phyloP scores from a whole-genome alignment of 2,113 vertebrate genomes.

The Herpetotheres cachinnans region DNA sequence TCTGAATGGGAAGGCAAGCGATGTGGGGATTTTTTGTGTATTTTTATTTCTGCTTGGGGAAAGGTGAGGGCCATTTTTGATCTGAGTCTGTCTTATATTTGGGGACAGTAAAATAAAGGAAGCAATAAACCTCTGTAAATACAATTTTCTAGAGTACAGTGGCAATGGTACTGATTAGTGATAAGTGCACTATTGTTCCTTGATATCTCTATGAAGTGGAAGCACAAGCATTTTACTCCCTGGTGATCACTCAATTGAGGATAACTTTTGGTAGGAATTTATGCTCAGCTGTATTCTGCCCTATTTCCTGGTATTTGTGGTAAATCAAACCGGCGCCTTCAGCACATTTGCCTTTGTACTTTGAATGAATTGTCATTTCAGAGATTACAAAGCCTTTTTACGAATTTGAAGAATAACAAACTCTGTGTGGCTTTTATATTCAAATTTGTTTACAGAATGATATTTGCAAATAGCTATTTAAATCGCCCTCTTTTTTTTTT shows the following conservation, averaged over 20 bases:
- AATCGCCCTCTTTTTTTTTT: slow-evolving; percentile 17
- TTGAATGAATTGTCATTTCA: slow-evolving; percentile 36
- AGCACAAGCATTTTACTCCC: slow-evolving; percentile 28
- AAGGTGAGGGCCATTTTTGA: neutral
- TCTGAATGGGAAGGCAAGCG: neutral
- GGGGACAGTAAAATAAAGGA: neutral
- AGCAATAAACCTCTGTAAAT: neutral
- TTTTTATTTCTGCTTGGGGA: neutral
- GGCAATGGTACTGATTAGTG: neutral
- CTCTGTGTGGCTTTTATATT: slow-evolving; percentile 62
- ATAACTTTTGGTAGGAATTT: slow-evolving; percentile 21
- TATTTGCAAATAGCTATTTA: slow-evolving; percentile 60
- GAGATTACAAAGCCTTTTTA: slow-evolving; percentile 41
- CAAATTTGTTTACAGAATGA: slow-evolving; percentile 62
- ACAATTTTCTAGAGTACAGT: neutral
- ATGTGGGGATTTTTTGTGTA: neutral
- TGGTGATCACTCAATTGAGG: slow-evolving; percentile 40
- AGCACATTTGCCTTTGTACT: slow-evolving; percentile 32
- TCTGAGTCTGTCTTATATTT: neutral
- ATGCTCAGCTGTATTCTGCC: slow-evolving; percentile 36
- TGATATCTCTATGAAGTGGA: neutral
- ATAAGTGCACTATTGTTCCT: neutral
- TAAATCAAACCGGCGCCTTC: slow-evolving; percentile 22
- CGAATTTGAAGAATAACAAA: slow-evolving; percentile 57
- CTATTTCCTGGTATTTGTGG: slow-evolving; percentile 42